phyloP scores from a whole-genome alignment of 2,797 vertebrate species.

The Chaenodraco wilsoni region DNA sequence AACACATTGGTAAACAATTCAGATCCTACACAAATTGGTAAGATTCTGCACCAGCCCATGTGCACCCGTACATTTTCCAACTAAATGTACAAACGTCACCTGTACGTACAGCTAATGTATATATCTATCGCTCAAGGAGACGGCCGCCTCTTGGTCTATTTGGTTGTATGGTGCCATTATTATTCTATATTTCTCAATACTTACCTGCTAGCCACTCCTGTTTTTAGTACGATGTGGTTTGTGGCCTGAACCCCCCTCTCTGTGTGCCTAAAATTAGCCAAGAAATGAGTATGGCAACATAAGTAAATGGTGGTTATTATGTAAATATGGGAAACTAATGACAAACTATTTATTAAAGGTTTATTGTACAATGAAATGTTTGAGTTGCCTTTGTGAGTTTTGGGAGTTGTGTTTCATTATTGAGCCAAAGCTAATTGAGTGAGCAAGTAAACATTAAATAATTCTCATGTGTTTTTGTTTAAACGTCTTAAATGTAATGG shows the following conservation, averaged over 20 bases:
- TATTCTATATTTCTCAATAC: slow-evolving; percentile 68
- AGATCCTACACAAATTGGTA: slow-evolving; percentile 47
- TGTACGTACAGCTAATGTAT: slow-evolving; percentile 72
- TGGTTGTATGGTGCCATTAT: slow-evolving; percentile 73
- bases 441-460: neutral
- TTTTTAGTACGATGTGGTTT: slow-evolving; percentile 81
- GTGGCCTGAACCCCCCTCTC: slow-evolving; percentile 78
- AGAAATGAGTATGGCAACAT: slow-evolving; percentile 80
- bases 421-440: slow-evolving; percentile 4
- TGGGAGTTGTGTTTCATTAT: slow-evolving; percentile 7
- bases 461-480: neutral
- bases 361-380: slow-evolving; percentile 82
- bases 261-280: slow-evolving; percentile 87
- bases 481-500: neutral
- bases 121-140: slow-evolving; percentile 73
- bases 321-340: slow-evolving; percentile 89
- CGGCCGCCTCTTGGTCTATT: slow-evolving; percentile 63
- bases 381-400: slow-evolving; percentile 50
- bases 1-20: slow-evolving; percentile 50
- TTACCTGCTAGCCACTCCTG: slow-evolving; percentile 77
- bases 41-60: slow-evolving; percentile 75
- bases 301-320: slow-evolving; percentile 82
- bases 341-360: slow-evolving; percentile 90
- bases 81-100: slow-evolving; percentile 68
- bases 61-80: slow-evolving; percentile 62